Conservation (phyloP, 1,140 invertebrate genomes). For the Lepidurus arcticus region DNA sequence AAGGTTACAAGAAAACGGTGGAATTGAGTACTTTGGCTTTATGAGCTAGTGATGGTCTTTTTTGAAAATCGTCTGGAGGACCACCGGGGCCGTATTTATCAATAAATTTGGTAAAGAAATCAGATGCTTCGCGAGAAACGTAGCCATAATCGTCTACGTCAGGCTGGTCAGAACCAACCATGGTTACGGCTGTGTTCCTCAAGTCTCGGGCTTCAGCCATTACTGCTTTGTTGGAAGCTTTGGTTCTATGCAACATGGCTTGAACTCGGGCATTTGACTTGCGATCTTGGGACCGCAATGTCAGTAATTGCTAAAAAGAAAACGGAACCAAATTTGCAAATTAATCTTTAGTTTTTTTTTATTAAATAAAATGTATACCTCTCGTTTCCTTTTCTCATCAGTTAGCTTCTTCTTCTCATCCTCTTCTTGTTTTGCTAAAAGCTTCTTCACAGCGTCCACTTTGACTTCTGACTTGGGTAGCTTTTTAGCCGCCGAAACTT, state of each 20-base stretch:
- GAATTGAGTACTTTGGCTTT: conserved; percentile 37
- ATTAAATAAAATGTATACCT: conserved; percentile 43
- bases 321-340: conserved; percentile 34
- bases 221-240: conserved; percentile 80
- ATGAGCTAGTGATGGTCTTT: conserved; percentile 29
- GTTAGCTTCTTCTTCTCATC: conserved; percentile 62
- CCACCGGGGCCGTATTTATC: conserved; percentile 65
- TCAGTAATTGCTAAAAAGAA: conserved; percentile 54
- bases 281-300: conserved; percentile 61
- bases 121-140: conserved; percentile 70
- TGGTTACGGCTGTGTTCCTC: conserved; percentile 66
- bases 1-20: conserved; percentile 33
- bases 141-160: conserved; percentile 88
- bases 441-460: conserved; percentile 72
- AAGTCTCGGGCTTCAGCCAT: conserved; percentile 71
- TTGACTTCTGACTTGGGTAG: conserved; percentile 58
- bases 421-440: conserved; percentile 69
- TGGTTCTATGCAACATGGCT: conserved; percentile 68
- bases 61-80: conserved; percentile 40
- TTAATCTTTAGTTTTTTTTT: conserved; percentile 27
- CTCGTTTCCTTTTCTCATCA: conserved; percentile 59
- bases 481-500: conserved; percentile 75
- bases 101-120: conserved; percentile 74
- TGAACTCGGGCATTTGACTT: conserved; percentile 54
- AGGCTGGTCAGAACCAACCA: conserved; percentile 62